Conservation (phyloP, 2,113 vertebrate species). For the Tragelaphus buxtoni region DNA sequence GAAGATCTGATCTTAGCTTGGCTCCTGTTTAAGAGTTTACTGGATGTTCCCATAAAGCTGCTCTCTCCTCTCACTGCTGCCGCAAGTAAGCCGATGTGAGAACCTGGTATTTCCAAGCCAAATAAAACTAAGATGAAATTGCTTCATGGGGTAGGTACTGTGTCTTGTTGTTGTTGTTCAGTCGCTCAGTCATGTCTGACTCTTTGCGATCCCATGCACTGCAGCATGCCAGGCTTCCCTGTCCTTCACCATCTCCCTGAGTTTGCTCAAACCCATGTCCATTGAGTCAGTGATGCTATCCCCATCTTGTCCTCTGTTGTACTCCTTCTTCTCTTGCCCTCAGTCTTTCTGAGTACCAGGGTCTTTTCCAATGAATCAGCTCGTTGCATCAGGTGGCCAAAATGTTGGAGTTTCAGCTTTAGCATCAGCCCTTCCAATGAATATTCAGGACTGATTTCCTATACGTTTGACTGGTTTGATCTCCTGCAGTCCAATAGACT, state of each 20-base stretch:
- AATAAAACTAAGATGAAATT: conserved; percentile 10
- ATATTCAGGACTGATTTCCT: background rate
- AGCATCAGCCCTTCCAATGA: background rate
- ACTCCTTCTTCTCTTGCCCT: background rate
- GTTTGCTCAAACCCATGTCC: background rate
- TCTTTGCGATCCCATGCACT: background rate
- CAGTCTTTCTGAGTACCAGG: background rate
- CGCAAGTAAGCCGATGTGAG: background rate
- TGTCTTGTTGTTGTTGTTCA: background rate
- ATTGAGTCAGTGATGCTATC: background rate
- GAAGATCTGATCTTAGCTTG: background rate
- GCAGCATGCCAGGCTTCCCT: background rate
- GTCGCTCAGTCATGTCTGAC: background rate
- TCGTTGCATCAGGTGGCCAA: background rate
- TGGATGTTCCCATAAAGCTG: background rate
- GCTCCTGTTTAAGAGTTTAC: background rate
- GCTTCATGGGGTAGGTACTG: background rate
- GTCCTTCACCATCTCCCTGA: background rate
- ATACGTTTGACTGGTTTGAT: background rate
- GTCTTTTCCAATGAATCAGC: background rate
- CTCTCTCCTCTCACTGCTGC: background rate
- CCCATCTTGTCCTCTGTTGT: background rate
- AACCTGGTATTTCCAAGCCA: background rate
- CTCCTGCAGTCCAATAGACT: background rate
- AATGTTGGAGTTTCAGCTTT: background rate